phyloP scores from a whole-genome alignment of 2,888 invertebrate species.

The Adineta ricciae region DNA sequence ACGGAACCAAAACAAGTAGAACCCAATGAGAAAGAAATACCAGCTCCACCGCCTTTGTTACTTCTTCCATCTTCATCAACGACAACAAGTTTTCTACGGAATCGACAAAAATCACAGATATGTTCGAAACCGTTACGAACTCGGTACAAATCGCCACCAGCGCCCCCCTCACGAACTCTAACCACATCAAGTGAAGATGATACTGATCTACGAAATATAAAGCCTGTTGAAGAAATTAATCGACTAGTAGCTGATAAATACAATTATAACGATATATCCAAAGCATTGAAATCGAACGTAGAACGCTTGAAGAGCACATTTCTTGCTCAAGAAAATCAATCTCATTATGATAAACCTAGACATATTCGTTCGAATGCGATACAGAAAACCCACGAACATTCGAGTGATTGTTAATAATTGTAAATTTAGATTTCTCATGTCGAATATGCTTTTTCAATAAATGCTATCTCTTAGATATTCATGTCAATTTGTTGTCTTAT shows the following conservation, averaged over 20 bases:
- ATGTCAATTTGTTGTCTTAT: neutral
- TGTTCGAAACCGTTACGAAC: neutral
- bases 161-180: neutral
- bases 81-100: too few relatives aligned
- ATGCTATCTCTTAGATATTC: neutral
- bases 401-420: neutral
- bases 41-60: neutral
- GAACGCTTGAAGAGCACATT: constrained; percentile 4
- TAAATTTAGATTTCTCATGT: neutral
- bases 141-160: neutral
- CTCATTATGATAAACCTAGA: neutral
- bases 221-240: constrained; percentile 15
- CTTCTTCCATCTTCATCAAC: too few relatives aligned
- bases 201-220: neutral
- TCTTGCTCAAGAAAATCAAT: neutral
- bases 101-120: neutral
- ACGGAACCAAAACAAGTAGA: neutral
- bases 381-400: too few relatives aligned
- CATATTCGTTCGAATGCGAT: neutral
- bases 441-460: neutral
- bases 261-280: neutral
- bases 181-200: constrained; percentile 2
- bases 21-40: neutral
- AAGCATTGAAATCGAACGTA: constrained; percentile 8
- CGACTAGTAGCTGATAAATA: neutral